phyloP scores from a whole-genome alignment of 2,888 invertebrate genomes.

The Schizaphis graminum region DNA sequence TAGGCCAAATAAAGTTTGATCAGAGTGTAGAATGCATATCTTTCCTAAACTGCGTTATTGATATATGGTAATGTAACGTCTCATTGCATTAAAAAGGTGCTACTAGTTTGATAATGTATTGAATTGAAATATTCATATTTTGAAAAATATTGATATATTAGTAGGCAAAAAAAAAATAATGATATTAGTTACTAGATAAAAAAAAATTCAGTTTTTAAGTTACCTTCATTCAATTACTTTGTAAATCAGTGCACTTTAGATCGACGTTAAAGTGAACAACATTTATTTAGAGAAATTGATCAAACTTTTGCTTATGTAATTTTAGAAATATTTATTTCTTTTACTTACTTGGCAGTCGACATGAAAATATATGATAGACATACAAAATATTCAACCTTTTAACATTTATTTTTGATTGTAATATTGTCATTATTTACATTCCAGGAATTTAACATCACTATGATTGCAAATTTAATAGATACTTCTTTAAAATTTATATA shows the following conservation, averaged over 20 bases:
- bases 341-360: not conserved
- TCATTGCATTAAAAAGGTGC: no score
- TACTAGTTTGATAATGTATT: no score
- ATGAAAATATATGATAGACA: not conserved
- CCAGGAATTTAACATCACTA: not conserved
- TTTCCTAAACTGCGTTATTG: no score
- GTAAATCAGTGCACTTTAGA: not conserved
- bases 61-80: no score
- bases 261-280: not conserved
- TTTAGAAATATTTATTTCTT: not conserved
- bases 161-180: no score
- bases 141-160: no score
- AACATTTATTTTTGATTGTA: not conserved
- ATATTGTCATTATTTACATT: not conserved
- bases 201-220: no score
- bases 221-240: not conserved
- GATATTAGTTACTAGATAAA: no score
- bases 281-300: not conserved
- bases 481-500: not conserved
- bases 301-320: not conserved
- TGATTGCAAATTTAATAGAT: not conserved
- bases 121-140: no score
- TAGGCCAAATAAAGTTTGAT: no score
- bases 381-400: not conserved
- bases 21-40: no score